These are phyloP conservation scores for Gnatocerus cornutus DNA, from an alignment of 2,888 invertebrate genomes.

Conservation along the genomic window DNA sequence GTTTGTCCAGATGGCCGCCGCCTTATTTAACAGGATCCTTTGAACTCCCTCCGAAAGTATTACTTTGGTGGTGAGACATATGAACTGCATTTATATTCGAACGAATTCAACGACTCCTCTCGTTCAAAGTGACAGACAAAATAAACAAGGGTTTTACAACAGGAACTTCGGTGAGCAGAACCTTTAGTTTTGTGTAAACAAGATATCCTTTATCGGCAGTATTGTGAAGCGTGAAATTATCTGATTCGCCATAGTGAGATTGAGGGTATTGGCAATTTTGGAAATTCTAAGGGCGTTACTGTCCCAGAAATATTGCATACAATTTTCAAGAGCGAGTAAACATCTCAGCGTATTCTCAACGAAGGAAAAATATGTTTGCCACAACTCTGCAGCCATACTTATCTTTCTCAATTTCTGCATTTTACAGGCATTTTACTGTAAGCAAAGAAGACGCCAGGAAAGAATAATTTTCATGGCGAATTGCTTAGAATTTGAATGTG, in stretches of 20 bases:
- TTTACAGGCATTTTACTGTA: slow-evolving; percentile 52
- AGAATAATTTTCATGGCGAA: slow-evolving; percentile 57
- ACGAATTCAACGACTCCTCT: slow-evolving; percentile 27
- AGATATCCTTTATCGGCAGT: slow-evolving; percentile 30
- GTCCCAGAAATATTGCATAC: slow-evolving; percentile 15
- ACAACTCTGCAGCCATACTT: slow-evolving; percentile 29
- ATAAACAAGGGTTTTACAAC: slow-evolving; percentile 32
- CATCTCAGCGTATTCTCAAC: slow-evolving; percentile 15
- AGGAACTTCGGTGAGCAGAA: slow-evolving; percentile 16
- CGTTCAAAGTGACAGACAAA: slow-evolving; percentile 28
- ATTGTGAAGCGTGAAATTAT: slow-evolving; percentile 38
- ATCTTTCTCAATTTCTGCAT: slow-evolving; percentile 49
- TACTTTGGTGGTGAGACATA: slow-evolving; percentile 13
- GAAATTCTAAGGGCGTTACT: slow-evolving; percentile 10
- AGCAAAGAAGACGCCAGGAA: slow-evolving; percentile 45
- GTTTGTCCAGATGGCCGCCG: too few relatives aligned
- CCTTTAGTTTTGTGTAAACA: slow-evolving; percentile 37
- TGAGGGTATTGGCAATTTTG: slow-evolving; percentile 19
- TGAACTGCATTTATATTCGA: slow-evolving; percentile 32
- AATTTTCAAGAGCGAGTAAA: slow-evolving; percentile 7
- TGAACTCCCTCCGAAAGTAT: neutral
- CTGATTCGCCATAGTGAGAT: slow-evolving; percentile 23
- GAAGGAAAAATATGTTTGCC: slow-evolving; percentile 20
- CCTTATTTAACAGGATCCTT: too few relatives aligned
- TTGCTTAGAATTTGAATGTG: slow-evolving; percentile 56